Base-by-base conservation (phyloP, 2,888 invertebrate species). In the Phytoseiulus persimilis region DNA sequence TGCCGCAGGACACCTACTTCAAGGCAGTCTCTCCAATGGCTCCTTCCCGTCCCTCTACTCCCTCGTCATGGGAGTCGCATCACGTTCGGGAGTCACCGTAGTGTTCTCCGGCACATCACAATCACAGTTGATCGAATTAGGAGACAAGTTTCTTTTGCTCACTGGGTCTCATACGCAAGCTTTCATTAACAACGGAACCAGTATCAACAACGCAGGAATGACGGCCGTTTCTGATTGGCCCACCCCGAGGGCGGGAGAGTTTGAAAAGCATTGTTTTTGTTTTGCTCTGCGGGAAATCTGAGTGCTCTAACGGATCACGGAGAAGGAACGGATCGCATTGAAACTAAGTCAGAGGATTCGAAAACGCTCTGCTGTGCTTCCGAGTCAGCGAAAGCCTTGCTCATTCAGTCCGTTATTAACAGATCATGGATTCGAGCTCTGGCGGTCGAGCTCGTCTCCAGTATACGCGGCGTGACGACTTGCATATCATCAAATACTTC, bases 121-220 rank as follows among this genome's bases (percentile, higher is more conserved):
- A 2, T 23, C 65, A 65, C 65, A 28, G 28, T 23, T 28, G 18
- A 2, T 2, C 18, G 2, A 28, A 23, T 65, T 2, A 65, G 65
- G 18, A 65, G 65, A 28, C 65, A 65, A 65, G 65, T 65, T 65
- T 65, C 65, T 65, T 65, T 65, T 65, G 1, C 2, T 28, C 23
- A 65, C 65, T 65, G 65, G n/a, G 87, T 87, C 45, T 31, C 87
- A 87, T 87, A 87, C 87, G 87, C 87, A 87, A 87, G 87, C 32
- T 45, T 87, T 87, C 87, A 33, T 45, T 87, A 87, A 32, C 87
- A 87, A 87, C 45, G 32, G 87, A 87, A 6, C 45, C 11, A 33
- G 45, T 33, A 87, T 87, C 87, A 87, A 87, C 87, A 87, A 87
- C 33, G 87, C 87, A 45, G n/a, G 45, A 32, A n/a, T 28, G 87